Percentiles rank a stretch among this genome's conserved stretches.
Conservation (phyloP, 2,888 invertebrate genomes). For the Apotomis betuletana region DNA sequence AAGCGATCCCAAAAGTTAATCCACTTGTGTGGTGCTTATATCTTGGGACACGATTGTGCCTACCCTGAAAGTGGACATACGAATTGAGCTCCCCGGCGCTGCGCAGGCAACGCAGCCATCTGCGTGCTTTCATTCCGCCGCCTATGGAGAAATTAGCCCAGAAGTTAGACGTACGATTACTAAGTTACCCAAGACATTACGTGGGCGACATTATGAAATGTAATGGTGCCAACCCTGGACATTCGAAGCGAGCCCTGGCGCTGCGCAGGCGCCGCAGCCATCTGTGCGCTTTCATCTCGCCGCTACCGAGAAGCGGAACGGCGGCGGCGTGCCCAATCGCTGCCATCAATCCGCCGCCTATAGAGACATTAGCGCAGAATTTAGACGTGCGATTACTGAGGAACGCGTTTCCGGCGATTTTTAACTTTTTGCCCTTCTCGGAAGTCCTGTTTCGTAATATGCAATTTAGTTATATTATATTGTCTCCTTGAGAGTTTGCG, state of each 20-base stretch:
- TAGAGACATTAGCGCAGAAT: slow-evolving; percentile 69
- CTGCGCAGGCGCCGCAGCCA: slow-evolving; percentile 4
- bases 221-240: not conserved
- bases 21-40: no score
- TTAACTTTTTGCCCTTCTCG: slow-evolving; percentile 40
- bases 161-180: no score
- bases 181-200: no score
- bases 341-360: slow-evolving; percentile 71
- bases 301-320: slow-evolving; percentile 66
- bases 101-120: no score
- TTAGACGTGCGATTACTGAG: slow-evolving; percentile 63
- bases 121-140: no score
- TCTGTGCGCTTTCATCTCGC: slow-evolving; percentile 54
- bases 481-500: slow-evolving; percentile 11
- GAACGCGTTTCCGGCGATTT: slow-evolving; percentile 65
- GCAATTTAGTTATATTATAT: slow-evolving; percentile 21
- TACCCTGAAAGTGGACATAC: no score
- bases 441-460: slow-evolving; percentile 34
- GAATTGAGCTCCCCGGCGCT: no score
- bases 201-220: no score
- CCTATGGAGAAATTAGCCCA: no score
- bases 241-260: slow-evolving; percentile 8
- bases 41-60: no score
- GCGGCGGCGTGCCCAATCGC: slow-evolving; percentile 73
- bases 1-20: no score